Base-by-base conservation (phyloP, 2,113 vertebrate species). In the Aviceda subcristata region DNA sequence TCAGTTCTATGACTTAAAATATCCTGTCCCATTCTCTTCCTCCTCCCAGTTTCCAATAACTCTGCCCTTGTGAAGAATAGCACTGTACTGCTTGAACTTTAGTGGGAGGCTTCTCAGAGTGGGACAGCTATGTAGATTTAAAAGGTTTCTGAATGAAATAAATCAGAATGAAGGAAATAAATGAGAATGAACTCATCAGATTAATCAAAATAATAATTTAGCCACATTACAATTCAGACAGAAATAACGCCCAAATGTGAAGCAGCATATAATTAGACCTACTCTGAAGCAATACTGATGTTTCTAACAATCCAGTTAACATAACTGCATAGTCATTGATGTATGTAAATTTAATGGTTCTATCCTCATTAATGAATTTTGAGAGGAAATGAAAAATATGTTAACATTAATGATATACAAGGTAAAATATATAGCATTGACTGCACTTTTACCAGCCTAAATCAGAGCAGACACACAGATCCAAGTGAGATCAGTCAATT, bases 201-300 rank as follows among this genome's bases (percentile, higher is more conserved):
- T 86, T 91, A 95, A 96, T 72, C 73, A 92, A 91, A 94, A 88
- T 46, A 94, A 81, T 45, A 67, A 92, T 92, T 96, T 84, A 86
- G 39, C 60, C 73, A 64, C 64, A 67, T 75, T 78, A 78, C 63
- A 78, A 45, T 26, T 93, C 68, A 86, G 75, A 80, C 59, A 93
- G 79, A 78, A 92, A 56, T 53, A 88, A 93, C 1, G 0, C 27
- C 46, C 79, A 50, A 20, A 81, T 57, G 66, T 56, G 64, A 84
- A 72, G 76, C 34, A 43, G 29, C 48, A 55, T 56, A 51, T 89
- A 91, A 93, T 95, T 92, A 95, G 69, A 69, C 11, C 19, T 10
- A 14, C 55, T 78, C 90, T 68, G 77, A 64, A 75, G 66, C 63
- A 89, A 56, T 57, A 88, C 39, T 86, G 64, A 72, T 34, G 38